These are phyloP conservation scores for Heliconius ismenius DNA, from an alignment of 2,888 invertebrate species.

Conservation along the genomic window DNA sequence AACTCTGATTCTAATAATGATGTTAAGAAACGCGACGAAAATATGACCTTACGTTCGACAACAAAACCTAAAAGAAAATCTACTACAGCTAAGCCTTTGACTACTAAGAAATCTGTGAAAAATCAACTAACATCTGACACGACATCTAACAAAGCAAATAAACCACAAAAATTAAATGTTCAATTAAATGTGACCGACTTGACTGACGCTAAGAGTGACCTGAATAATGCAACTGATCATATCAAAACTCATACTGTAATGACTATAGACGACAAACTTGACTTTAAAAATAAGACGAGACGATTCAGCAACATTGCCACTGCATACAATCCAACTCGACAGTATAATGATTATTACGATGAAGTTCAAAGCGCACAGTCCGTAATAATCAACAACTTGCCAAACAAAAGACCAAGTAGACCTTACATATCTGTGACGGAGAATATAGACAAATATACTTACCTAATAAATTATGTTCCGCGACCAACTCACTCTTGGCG, in stretches of 20 bases:
- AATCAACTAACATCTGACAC: constrained; percentile 47
- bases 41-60: constrained; percentile 33
- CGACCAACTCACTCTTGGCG: constrained; percentile 76
- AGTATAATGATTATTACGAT: constrained; percentile 63
- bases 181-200: constrained; percentile 52
- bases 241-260: constrained; percentile 54
- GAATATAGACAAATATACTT: constrained; percentile 76
- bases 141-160: constrained; percentile 51
- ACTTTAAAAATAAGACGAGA: constrained; percentile 77
- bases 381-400: constrained; percentile 67
- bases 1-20: constrained; percentile 66
- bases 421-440: constrained; percentile 76
- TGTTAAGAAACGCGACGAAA: constrained; percentile 64
- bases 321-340: constrained; percentile 56
- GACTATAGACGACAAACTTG: constrained; percentile 83
- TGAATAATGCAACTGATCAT: constrained; percentile 52
- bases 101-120: constrained; percentile 53
- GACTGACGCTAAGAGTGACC: constrained; percentile 47
- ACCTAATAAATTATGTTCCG: constrained; percentile 79
- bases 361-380: constrained; percentile 71
- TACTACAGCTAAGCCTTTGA: constrained; percentile 55
- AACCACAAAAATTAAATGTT: constrained; percentile 50
- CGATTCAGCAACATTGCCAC: constrained; percentile 62
- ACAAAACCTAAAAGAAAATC: constrained; percentile 43
- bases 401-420: constrained; percentile 69